Percentiles rank a stretch among this genome's conserved stretches.
Evolutionary conservation across 2,888 invertebrate genomes (phyloP).

Genomic region (Lumbricus terrestris): DNA sequence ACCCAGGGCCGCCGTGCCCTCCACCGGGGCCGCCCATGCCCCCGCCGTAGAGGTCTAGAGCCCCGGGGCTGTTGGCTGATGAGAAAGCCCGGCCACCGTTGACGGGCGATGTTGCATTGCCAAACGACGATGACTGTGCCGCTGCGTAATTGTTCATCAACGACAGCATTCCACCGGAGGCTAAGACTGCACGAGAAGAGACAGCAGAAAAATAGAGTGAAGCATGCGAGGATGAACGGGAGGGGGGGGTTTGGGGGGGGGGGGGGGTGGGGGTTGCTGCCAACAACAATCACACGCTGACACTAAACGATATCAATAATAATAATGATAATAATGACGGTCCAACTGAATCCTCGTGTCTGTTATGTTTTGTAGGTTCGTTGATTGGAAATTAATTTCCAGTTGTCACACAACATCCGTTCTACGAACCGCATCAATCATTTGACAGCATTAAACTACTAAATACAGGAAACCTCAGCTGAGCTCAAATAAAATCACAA

Average conservation of each 20-base stretch:
- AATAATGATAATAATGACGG: too few relatives aligned
- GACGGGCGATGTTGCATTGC: slow-evolving; percentile 61
- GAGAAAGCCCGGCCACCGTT: slow-evolving; percentile 75
- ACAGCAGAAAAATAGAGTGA: not conserved
- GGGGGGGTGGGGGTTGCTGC: too few relatives aligned
- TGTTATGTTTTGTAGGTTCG: not conserved
- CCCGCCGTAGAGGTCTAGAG: slow-evolving; percentile 78
- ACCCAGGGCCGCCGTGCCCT: not conserved
- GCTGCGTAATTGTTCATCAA: slow-evolving; percentile 88
- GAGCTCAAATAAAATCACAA: too few relatives aligned
- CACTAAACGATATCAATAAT: not conserved
- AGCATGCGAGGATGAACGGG: too few relatives aligned
- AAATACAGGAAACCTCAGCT: too few relatives aligned
- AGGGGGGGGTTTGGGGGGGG: too few relatives aligned
- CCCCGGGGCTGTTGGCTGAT: slow-evolving; percentile 87
- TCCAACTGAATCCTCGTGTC: too few relatives aligned
- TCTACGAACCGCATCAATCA: not conserved
- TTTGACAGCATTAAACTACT: too few relatives aligned
- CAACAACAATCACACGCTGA: not conserved
- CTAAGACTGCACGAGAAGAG: slow-evolving; percentile 32
- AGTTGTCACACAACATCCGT: not conserved
- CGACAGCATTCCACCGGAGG: slow-evolving; percentile 60
- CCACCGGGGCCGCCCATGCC: not conserved
- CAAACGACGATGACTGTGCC: slow-evolving; percentile 60
- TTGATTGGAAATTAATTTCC: not conserved